Base-by-base conservation (phyloP, 2,113 vertebrate species). In the Heteronetta atricapilla region DNA sequence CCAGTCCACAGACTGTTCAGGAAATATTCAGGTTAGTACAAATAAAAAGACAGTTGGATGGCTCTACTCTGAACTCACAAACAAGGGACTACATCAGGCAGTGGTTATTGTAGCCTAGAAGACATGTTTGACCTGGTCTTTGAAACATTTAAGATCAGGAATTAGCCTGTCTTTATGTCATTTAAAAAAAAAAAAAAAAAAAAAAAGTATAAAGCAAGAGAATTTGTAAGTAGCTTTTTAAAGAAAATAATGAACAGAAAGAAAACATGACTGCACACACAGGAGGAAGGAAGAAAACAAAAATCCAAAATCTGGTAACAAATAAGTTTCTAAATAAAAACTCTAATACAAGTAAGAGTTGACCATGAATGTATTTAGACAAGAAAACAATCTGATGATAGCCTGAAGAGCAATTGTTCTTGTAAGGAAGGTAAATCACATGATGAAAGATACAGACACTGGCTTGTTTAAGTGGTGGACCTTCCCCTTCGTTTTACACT, bases 201-300 rank as follows among this genome's bases (percentile, higher is more conserved):
- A 74, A 78, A 38, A 66, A 82, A 89, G 21, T 16, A 60, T 67
- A 67, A 84, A 82, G n/a, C 19, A 87, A 52, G 22, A 60, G 17
- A 78, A 88, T 21, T 36, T 26, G 40, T 82, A 89, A 60, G 26
- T 14, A 87, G 33, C 12, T 79, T 91, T 91, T 48, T 25, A 73
- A 90, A 88, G 34, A 64, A 80, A 52, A 79, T 31, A 5, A 40
- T 0, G 0, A 67, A n/a, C 4, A 46, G 36, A 94, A 77, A 63
- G 62, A 82, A 86, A 34, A 62, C 10, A 18, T 23, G 31, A 83
- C 28, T n/a, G 17, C 11, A n/a, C 18, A 28, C 16, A 67, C 55
- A 66, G 21, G 13, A 18, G 13, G 31, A 73, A 89, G 48, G 33
- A 89, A 11, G 7, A 75, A 90, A 74, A 69, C 1, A 1, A 83